Conservation (phyloP, 2,888 invertebrate species). For the Euzetes globulus region DNA sequence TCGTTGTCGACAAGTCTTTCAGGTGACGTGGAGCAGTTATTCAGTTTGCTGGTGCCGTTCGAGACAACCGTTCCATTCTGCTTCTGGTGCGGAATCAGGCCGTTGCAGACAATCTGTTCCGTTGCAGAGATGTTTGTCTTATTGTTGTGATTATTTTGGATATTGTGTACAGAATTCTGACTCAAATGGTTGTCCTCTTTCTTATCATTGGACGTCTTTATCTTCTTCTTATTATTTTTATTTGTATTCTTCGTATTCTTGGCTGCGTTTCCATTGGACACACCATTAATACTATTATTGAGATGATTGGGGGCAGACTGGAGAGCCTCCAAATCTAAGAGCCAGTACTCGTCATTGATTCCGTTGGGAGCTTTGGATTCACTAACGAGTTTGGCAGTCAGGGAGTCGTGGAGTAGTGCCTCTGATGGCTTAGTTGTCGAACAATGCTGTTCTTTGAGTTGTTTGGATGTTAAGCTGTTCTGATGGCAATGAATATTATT, state of each 20-base stretch:
- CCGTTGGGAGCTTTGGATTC: neutral
- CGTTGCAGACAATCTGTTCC: slow-evolving; percentile 13
- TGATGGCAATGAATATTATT: slow-evolving; percentile 30
- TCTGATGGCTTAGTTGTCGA: neutral
- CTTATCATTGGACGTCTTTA: slow-evolving; percentile 22
- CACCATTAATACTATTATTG: slow-evolving; percentile 36
- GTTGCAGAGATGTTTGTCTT: neutral
- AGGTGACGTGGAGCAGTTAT: neutral
- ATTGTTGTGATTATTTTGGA: neutral
- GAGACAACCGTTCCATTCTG: slow-evolving; percentile 10
- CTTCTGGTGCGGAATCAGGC: slow-evolving; percentile 3
- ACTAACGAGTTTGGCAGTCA: slow-evolving; percentile 1
- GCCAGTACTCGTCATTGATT: neutral
- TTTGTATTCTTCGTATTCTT: slow-evolving; percentile 22
- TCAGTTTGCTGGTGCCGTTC: slow-evolving; percentile 1
- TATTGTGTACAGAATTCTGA: slow-evolving; percentile 10
- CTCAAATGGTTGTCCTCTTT: neutral
- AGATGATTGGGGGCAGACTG: slow-evolving; percentile 28
- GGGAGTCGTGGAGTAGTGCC: neutral
- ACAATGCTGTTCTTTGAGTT: slow-evolving; percentile 2
- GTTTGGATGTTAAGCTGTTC: slow-evolving; percentile 32
- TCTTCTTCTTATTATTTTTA: slow-evolving; percentile 36
- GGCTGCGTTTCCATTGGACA: slow-evolving; percentile 28
- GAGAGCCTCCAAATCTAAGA: neutral
- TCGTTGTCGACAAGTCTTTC: neutral